Conservation (phyloP, 2,888 invertebrate genomes). For the Drosophila pullipes region DNA sequence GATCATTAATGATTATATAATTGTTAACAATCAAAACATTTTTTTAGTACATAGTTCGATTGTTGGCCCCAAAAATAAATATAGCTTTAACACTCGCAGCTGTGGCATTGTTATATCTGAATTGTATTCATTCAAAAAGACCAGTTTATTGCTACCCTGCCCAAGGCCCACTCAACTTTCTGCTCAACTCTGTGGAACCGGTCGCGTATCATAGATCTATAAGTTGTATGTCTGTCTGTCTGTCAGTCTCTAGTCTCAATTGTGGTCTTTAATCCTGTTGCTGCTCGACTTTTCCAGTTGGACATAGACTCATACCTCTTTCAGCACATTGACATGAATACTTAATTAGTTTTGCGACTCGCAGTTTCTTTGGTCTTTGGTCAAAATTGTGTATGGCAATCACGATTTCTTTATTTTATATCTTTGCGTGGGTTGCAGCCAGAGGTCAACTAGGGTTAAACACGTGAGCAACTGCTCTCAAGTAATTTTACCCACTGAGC, state of each 20-base stretch:
- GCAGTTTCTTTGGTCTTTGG: conserved; percentile 34
- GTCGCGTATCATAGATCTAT: conserved; percentile 68
- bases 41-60: conserved; percentile 1
- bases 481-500: neutral
- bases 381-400: conserved; percentile 42
- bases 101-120: conserved; percentile 30
- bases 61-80: conserved; percentile 14
- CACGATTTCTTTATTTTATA: conserved; percentile 45
- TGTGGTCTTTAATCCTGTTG: conserved; percentile 49
- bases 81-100: conserved; percentile 51
- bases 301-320: conserved; percentile 20
- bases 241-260: conserved; percentile 21
- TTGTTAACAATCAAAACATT: conserved; percentile 36
- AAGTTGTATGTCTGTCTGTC: conserved; percentile 18
- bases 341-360: conserved; percentile 47
- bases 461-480: conserved; percentile 10
- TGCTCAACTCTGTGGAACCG: conserved; percentile 48
- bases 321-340: conserved; percentile 48
- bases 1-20: conserved; percentile 25
- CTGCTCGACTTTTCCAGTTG: conserved; percentile 56
- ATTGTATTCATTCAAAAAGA: conserved; percentile 32
- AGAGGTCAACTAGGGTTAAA: conserved; percentile 58
- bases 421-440: conserved; percentile 32
- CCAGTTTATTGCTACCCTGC: conserved; percentile 33
- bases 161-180: conserved; percentile 41